Conservation (phyloP, 2,888 invertebrate species). For the Microctonus brassicae region DNA sequence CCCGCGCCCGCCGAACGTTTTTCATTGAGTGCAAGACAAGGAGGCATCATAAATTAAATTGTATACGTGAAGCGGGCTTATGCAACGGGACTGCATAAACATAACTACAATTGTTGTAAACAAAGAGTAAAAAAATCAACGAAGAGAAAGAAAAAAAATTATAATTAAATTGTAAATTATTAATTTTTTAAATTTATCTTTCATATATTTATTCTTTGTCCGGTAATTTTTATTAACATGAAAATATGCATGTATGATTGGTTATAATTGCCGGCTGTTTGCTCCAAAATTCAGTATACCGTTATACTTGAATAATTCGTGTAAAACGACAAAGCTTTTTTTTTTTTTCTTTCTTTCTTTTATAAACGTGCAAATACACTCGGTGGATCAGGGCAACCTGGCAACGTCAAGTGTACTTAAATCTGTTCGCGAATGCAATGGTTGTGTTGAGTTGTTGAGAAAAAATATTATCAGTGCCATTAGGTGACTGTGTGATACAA, state of each 20-base stretch:
- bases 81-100: constrained; percentile 60
- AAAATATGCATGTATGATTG: constrained; percentile 13
- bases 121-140: neutral
- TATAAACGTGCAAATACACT: constrained; percentile 11
- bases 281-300: constrained; percentile 21
- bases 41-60: constrained; percentile 15
- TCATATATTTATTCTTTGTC: neutral
- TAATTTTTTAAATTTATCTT: too few species aligned
- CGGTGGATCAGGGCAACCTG: constrained; percentile 30
- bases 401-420: constrained; percentile 35
- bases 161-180: too few species aligned
- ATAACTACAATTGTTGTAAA: constrained; percentile 40
- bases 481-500: constrained; percentile 26
- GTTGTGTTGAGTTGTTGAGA: constrained; percentile 23
- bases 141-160: neutral
- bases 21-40: constrained; percentile 36
- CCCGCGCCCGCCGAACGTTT: constrained; percentile 51
- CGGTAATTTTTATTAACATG: neutral
- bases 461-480: constrained; percentile 21
- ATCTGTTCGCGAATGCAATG: constrained; percentile 32
- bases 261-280: constrained; percentile 19
- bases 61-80: constrained; percentile 51
- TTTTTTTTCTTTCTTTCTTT: too few species aligned
- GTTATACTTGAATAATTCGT: constrained; percentile 23
- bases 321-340: constrained; percentile 37